These are phyloP conservation scores for Thecocarcelia acutangulata DNA, from an alignment of 2,888 invertebrate genomes.

Conservation along the genomic window DNA sequence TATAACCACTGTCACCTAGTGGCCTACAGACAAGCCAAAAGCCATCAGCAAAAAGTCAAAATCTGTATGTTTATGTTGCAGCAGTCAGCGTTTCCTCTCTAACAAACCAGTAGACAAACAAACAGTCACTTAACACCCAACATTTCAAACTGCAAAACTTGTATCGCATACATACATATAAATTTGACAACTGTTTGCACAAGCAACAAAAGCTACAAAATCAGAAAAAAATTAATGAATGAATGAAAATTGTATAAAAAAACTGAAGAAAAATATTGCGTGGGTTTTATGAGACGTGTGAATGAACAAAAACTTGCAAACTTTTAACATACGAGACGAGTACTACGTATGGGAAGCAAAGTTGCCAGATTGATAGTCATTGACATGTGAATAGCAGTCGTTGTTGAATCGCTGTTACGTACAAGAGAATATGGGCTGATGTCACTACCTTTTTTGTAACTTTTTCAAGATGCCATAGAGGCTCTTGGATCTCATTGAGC, in stretches of 20 bases:
- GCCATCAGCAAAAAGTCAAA: conserved; percentile 30
- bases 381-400: too few species aligned
- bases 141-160: conserved; percentile 8
- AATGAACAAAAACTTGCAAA: conserved; percentile 17
- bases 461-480: too few species aligned
- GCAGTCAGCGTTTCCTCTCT: neutral
- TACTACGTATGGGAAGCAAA: neutral
- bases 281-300: conserved; percentile 44
- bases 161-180: conserved; percentile 41
- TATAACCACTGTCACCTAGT: conserved; percentile 61
- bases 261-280: conserved; percentile 43
- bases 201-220: conserved; percentile 27
- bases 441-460: too few species aligned
- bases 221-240: conserved; percentile 30
- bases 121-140: conserved; percentile 41
- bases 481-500: too few species aligned
- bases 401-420: too few species aligned
- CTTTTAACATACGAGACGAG: too few species aligned
- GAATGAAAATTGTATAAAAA: conserved; percentile 55
- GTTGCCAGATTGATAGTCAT: conserved; percentile 13
- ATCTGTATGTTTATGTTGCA: conserved; percentile 15
- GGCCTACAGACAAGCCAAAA: conserved; percentile 40
- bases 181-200: conserved; percentile 62
- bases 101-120: neutral
- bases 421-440: too few species aligned